Percentiles rank a stretch among this genome's conserved stretches.
Conservation (phyloP, 1,140 invertebrate genomes). For the Aradophagus sp. region DNA sequence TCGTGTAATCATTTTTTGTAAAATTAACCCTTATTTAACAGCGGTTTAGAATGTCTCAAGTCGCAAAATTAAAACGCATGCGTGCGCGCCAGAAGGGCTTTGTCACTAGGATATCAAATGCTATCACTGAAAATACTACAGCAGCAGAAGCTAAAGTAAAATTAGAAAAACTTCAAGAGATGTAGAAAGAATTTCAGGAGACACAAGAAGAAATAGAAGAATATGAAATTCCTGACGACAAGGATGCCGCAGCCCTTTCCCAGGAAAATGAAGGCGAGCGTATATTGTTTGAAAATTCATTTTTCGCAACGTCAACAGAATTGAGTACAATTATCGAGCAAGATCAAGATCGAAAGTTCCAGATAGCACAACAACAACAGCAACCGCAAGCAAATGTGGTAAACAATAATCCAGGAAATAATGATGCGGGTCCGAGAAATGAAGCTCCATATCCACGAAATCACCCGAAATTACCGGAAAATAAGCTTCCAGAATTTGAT, state of each 20-base stretch:
- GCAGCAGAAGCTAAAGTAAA: neutral
- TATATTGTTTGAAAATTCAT: neutral
- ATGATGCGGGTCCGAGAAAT: neutral
- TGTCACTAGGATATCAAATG: neutral
- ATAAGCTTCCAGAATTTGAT: conserved; percentile 19
- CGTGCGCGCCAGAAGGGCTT: neutral
- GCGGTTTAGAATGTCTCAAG: neutral
- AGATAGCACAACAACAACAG: neutral
- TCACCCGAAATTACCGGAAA: conserved; percentile 6
- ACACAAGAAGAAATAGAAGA: neutral
- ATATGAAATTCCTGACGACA: neutral
- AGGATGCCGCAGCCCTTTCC: neutral
- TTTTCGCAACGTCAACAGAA: neutral
- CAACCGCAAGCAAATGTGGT: neutral
- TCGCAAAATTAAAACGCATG: neutral
- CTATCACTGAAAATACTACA: neutral
- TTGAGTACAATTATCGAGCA: neutral
- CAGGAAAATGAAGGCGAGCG: neutral
- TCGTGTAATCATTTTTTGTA: no score
- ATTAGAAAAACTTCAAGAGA: neutral
- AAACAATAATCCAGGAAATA: no score
- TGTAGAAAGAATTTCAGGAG: neutral
- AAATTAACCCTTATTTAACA: no score
- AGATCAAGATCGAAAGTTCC: neutral
- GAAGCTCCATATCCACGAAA: no score